Evolutionary conservation across 2,797 vertebrate species (phyloP).

Genomic region (Nannoperca obscura): DNA sequence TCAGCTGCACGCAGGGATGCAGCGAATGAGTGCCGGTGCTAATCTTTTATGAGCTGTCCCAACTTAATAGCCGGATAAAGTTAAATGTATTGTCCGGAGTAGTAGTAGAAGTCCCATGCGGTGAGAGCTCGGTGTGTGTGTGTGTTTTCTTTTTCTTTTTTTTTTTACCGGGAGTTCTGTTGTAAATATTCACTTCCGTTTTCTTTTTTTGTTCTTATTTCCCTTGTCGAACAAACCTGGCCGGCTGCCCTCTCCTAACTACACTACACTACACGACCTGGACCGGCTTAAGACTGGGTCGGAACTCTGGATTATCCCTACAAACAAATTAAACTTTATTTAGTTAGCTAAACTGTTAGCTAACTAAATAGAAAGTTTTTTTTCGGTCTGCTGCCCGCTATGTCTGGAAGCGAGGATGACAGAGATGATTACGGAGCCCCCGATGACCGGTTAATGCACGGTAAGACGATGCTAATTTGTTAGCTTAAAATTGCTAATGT

Average conservation of each 20-base stretch:
- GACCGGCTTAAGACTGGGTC: constrained; percentile 69
- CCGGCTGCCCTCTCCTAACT: constrained; percentile 58
- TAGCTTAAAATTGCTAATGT: constrained; percentile 72
- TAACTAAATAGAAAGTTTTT: constrained; percentile 78
- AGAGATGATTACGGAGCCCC: constrained; percentile 84
- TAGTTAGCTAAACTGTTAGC: constrained; percentile 80
- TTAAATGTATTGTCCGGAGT: constrained; percentile 23
- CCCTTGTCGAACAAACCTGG: constrained; percentile 58
- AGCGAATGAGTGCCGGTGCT: constrained; percentile 33
- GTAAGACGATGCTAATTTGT: constrained; percentile 75
- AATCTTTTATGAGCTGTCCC: constrained; percentile 33
- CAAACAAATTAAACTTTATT: constrained; percentile 68
- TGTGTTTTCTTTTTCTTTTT: too few species aligned
- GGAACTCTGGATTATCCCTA: constrained; percentile 68
- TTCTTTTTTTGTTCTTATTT: constrained; percentile 73
- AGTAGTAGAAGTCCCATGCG: constrained; percentile 17
- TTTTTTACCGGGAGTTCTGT: constrained; percentile 18
- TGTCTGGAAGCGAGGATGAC: constrained; percentile 89
- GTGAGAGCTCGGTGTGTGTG: constrained; percentile 1
- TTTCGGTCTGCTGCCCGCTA: constrained; percentile 50
- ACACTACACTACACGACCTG: constrained; percentile 47
- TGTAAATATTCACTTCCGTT: constrained; percentile 79
- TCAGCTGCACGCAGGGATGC: constrained; percentile 52
- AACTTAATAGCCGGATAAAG: constrained; percentile 50
- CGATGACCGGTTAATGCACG: constrained; percentile 84